phyloP scores from a whole-genome alignment of 2,797 vertebrate genomes.

The Parotocinclus haroldoi region DNA sequence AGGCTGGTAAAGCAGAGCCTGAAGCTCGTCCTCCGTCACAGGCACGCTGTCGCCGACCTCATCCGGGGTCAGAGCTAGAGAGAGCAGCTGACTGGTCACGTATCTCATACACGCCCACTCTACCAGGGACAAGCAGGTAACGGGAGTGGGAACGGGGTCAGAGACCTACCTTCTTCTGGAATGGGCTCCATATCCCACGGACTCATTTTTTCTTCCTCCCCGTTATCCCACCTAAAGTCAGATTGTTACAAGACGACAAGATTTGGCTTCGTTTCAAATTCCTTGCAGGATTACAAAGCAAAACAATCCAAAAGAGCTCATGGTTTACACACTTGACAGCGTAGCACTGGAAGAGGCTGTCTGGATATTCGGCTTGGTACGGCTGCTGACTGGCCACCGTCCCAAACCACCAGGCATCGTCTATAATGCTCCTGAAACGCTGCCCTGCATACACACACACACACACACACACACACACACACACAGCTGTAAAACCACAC shows the following conservation, averaged over 20 bases:
- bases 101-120: too few species aligned
- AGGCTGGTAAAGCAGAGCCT: constrained; percentile 85
- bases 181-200: constrained; percentile 98
- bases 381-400: constrained; percentile 93
- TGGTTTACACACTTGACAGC: constrained; percentile 75
- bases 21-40: constrained; percentile 88
- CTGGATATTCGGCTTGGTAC: constrained; percentile 91
- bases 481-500: neutral
- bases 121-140: too few species aligned
- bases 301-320: neutral
- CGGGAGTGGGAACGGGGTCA: too few species aligned
- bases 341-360: constrained; percentile 97
- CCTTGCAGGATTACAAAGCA: too few species aligned
- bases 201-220: constrained; percentile 94
- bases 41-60: constrained; percentile 90
- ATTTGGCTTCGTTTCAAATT: too few species aligned
- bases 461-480: constrained; percentile 3
- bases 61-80: constrained; percentile 83
- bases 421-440: constrained; percentile 93
- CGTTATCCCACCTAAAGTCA: constrained; percentile 90
- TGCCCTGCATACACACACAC: constrained; percentile 60
- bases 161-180: constrained; percentile 85
- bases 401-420: constrained; percentile 98
- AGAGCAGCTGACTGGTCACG: too few species aligned
- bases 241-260: neutral